Evolutionary conservation across 2,113 vertebrate genomes (phyloP), one percentile per base, ranked within the genome.

Genomic region (Hypomesus transpacificus): DNA sequence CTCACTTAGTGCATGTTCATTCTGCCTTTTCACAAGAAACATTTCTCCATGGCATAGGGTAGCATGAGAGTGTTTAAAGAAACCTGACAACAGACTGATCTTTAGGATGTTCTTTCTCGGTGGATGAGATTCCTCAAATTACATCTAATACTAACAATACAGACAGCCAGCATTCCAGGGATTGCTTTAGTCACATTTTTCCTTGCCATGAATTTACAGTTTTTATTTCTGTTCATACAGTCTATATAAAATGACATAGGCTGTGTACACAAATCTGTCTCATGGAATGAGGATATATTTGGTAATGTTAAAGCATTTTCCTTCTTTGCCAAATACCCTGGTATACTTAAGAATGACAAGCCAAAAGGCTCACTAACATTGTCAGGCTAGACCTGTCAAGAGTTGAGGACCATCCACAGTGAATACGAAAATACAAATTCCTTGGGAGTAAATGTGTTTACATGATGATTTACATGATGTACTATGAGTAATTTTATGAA

Each of bases 1-100:
- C 1, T 69, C 64, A 52, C 61, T 73, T 74, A 79, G 83, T 79
- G 77, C 75, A 75, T 8, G 14, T 59, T 53, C 28, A 71, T 57
- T 26, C 39, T 14, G 26, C 14, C 51, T 28, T 28, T 24, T 1
- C 53, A 67, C 64, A 51, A 67, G 59, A 68, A 61, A 34, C 31
- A 58, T 9, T 58, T 80, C 63, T 26, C 11, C 26, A 79, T 9
- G 4, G 62, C 22, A 46, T 4, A 13, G 16, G 16, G 53, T 26
- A 62, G 24, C 60, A 17, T 31, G 17, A 1, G 5, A 31, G 7
- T 5, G 14, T 31, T 62, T 14, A 14, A 22, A 18, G 60, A 62
- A 17, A 62, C 13, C 26, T 8, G 14, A 62, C 60, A 62, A 62
- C 60, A 16, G 58, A 60, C 14, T 4, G 21, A 31, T 63, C 28